phyloP scores from a whole-genome alignment of 2,888 invertebrate species.

The Arge pagana region DNA sequence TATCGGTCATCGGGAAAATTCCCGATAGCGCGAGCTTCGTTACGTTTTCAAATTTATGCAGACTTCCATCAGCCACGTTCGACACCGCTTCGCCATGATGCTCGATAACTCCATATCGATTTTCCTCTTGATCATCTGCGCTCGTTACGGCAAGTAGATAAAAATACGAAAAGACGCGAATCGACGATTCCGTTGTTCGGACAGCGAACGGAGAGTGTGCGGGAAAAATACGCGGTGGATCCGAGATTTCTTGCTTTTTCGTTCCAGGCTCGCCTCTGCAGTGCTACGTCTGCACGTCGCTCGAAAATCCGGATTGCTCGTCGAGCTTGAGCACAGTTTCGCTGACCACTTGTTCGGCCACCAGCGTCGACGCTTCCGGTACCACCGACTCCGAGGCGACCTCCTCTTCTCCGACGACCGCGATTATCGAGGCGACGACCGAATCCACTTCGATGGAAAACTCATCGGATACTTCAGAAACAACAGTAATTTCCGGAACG shows the following conservation, averaged over 20 bases:
- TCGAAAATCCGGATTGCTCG: constrained; percentile 6
- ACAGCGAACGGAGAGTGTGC: too few species aligned
- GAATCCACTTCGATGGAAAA: not conserved
- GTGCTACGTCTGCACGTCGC: constrained; percentile 29
- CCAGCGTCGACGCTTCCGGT: not conserved
- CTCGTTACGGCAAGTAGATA: constrained; percentile 26
- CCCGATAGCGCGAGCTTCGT: constrained; percentile 1
- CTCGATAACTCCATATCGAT: constrained; percentile 9
- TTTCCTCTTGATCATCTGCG: constrained; percentile 7
- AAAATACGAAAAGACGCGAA: too few species aligned
- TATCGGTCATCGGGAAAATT: not conserved
- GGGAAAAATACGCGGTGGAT: too few species aligned
- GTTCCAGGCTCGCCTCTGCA: constrained; percentile 23
- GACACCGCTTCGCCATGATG: constrained; percentile 6
- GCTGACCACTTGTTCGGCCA: not conserved
- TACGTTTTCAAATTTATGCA: not conserved
- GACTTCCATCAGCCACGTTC: constrained; percentile 6
- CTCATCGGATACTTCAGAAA: not conserved
- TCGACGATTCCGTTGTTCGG: too few species aligned
- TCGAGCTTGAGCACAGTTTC: constrained; percentile 3
- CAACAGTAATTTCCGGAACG: not conserved
- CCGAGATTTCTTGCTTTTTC: too few species aligned
- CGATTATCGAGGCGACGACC: not conserved
- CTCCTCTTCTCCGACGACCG: not conserved
- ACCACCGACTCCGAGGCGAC: not conserved